Evolutionary conservation across 2,113 vertebrate species (phyloP), one percentile per base, ranked within the genome.

Genomic region (Pao palembangensis): DNA sequence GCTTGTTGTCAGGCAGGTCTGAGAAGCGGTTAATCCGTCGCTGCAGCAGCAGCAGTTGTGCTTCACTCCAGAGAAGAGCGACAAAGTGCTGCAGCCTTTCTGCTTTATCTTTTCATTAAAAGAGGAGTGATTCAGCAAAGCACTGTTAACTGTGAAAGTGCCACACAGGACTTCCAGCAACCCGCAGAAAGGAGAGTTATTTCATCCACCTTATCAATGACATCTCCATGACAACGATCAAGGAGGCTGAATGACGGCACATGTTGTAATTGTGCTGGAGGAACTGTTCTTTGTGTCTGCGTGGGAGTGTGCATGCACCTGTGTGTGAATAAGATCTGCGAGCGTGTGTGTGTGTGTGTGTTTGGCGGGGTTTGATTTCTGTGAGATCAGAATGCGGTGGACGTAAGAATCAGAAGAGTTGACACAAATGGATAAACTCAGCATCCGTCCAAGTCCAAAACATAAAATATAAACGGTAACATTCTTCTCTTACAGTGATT

Each of bases 141-240:
- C 54, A 38, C 61, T 10, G 15, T 59, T 67, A 59, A 66, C 19
- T 42, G 51, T 58, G 52, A 38, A 48, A 31, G 51, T 44, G 38
- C 64, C 51, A 42, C 34, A 8, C 49, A 69, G 58, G 61, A 69
- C 43, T 16, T 62, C 74, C 59, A 54, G 61, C 75, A 61, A 13
- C n/a, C 50, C 17, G 42, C 67, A 74, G 67, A 65, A 65, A 73
- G 58, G 34, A 62, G 61, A 61, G 57, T 19, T 47, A 58, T 79
- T 77, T 80, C 69, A 71, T 70, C 78, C 68, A 83, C 69, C 77
- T 78, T 76, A 79, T 83, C 86, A 88, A 86, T 90, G 85, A 81
- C 84, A 83, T 90, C 87, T 76, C 89, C 85, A 90, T 89, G 88
- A 79, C 88, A 88, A 90, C 89, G 78, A 76, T 67, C 61, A 78